A percentile compares a stretch with the other conserved stretches of the same genome.
Evolutionary conservation across 2,888 invertebrate species (phyloP).

Genomic region (Ochropleura leucogaster): DNA sequence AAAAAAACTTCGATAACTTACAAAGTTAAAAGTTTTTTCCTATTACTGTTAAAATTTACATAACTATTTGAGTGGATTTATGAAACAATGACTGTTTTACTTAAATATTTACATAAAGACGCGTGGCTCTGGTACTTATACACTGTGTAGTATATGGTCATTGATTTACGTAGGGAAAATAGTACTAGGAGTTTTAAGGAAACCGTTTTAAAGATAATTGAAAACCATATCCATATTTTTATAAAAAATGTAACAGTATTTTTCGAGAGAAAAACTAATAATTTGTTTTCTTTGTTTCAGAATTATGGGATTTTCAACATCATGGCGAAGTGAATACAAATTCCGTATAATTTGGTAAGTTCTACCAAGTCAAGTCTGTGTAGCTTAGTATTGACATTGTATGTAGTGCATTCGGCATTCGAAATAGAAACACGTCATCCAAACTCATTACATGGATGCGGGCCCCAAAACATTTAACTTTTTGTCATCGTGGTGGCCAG

Average conservation of each 20-base stretch:
- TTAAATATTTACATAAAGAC: slow-evolving; percentile 69
- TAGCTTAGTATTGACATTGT: slow-evolving; percentile 3
- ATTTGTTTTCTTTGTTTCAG: slow-evolving; percentile 67
- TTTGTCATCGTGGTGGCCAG: slow-evolving; percentile 67
- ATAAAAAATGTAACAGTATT: background rate
- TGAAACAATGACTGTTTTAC: slow-evolving; percentile 63
- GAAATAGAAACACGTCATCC: slow-evolving; percentile 59
- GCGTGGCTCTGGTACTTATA: slow-evolving; percentile 57
- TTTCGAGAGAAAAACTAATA: slow-evolving; percentile 4
- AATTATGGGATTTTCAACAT: slow-evolving; percentile 42
- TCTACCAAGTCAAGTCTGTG: slow-evolving; percentile 21
- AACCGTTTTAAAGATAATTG: background rate
- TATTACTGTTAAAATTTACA: slow-evolving; percentile 57
- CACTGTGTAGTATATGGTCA: background rate
- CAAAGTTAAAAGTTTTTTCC: slow-evolving; percentile 48
- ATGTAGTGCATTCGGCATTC: slow-evolving; percentile 42
- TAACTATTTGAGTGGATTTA: slow-evolving; percentile 62
- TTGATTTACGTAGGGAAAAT: background rate
- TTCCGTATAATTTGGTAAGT: slow-evolving; percentile 50
- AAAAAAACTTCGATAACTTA: slow-evolving; percentile 32
- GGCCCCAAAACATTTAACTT: slow-evolving; percentile 71
- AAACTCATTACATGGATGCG: slow-evolving; percentile 68
- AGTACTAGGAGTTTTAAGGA: background rate
- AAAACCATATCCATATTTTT: background rate
- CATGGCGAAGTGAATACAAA: slow-evolving; percentile 1